Conservation (phyloP, 1,140 invertebrate species). For the Prorops nasuta region DNA sequence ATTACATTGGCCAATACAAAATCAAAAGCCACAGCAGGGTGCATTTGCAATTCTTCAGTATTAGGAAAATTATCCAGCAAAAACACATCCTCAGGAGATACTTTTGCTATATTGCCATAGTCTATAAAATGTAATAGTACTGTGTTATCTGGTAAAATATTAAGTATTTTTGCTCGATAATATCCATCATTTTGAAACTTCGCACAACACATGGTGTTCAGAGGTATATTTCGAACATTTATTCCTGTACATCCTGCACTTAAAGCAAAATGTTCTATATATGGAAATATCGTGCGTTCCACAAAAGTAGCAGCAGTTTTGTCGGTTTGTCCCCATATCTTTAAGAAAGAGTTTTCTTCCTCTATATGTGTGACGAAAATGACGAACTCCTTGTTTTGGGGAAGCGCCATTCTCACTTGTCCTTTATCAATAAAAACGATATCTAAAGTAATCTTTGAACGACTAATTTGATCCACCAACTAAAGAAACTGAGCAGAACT, state of each 20-base stretch:
- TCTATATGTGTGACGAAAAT: slow-evolving; percentile 65
- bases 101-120: slow-evolving; percentile 66
- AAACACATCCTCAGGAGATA: slow-evolving; percentile 58
- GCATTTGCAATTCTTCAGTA: slow-evolving; percentile 47
- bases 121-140: slow-evolving; percentile 69
- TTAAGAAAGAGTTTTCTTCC: slow-evolving; percentile 63
- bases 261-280: slow-evolving; percentile 53
- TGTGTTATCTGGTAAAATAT: slow-evolving; percentile 48
- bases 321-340: slow-evolving; percentile 67
- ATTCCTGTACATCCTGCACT: slow-evolving; percentile 42
- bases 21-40: slow-evolving; percentile 58
- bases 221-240: slow-evolving; percentile 43
- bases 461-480: too few relatives aligned
- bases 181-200: slow-evolving; percentile 65
- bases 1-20: slow-evolving; percentile 61
- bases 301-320: slow-evolving; percentile 58
- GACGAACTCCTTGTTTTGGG: slow-evolving; percentile 7
- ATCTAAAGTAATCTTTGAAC: too few relatives aligned
- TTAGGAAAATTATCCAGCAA: slow-evolving; percentile 56
- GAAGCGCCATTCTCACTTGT: slow-evolving; percentile 9
- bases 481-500: too few relatives aligned
- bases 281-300: slow-evolving; percentile 56
- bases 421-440: not conserved
- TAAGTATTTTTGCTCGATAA: slow-evolving; percentile 62
- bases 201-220: slow-evolving; percentile 62